These are phyloP conservation scores for Trachelus iudaicus DNA, from an alignment of 2,888 invertebrate species.

Conservation along the genomic window DNA sequence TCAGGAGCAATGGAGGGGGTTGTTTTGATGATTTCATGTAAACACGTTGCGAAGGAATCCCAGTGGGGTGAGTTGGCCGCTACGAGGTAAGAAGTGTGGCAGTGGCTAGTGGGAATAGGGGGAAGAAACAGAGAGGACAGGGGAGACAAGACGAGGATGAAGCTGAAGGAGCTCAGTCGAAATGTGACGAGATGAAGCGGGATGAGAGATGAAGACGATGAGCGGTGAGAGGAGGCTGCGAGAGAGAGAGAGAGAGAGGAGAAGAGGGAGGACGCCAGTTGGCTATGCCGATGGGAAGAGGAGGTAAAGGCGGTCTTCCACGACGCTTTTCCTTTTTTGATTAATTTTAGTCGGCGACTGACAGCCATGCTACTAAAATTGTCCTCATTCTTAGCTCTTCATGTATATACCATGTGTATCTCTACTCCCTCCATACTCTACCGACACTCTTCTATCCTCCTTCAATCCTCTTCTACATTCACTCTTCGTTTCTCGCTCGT, in stretches of 20 bases:
- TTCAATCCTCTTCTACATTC: no score
- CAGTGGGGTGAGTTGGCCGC: conserved; percentile 25
- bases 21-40: conserved; percentile 44
- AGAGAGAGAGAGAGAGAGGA: background rate
- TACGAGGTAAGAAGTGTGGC: conserved; percentile 20
- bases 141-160: background rate
- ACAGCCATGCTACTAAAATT: conserved; percentile 40
- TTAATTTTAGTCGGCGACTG: conserved; percentile 43
- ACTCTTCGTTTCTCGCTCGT: background rate
- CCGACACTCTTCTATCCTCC: no score
- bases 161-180: background rate
- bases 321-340: conserved; percentile 25
- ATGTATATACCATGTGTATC: conserved; percentile 14
- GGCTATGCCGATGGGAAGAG: background rate
- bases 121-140: background rate
- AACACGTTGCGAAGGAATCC: conserved; percentile 40
- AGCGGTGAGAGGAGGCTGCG: background rate
- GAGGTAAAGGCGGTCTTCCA: conserved; percentile 9
- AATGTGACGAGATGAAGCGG: background rate
- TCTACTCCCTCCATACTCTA: no score
- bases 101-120: background rate
- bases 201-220: background rate
- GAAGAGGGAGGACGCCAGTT: background rate
- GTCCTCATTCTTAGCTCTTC: conserved; percentile 43
- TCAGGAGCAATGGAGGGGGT: conserved; percentile 16